Conservation (phyloP, 2,797 vertebrate genomes). For the Pseudomugil tenellus region DNA sequence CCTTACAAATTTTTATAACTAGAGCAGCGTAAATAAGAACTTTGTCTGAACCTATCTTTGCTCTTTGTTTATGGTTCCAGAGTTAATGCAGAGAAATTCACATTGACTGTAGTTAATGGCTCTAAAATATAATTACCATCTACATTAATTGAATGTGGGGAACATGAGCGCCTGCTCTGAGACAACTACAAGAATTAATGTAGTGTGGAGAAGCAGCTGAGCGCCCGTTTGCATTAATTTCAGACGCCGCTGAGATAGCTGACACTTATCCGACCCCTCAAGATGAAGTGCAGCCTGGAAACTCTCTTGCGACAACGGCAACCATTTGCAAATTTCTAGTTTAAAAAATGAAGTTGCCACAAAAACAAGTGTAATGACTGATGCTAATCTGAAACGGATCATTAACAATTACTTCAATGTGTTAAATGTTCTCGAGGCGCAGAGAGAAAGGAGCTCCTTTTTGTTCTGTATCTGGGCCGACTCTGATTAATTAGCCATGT, state of each 20-base stretch:
- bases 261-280: conserved; percentile 65
- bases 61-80: conserved; percentile 17
- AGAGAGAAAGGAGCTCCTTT: conserved; percentile 54
- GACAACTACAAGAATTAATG: conserved; percentile 70
- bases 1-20: neutral
- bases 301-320: conserved; percentile 31
- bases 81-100: conserved; percentile 35
- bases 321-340: conserved; percentile 43
- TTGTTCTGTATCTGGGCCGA: conserved; percentile 77
- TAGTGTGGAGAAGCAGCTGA: conserved; percentile 65
- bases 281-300: conserved; percentile 55
- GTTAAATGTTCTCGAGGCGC: conserved; percentile 48
- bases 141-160: conserved; percentile 64
- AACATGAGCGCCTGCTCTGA: conserved; percentile 55
- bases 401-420: conserved; percentile 53
- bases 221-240: conserved; percentile 71
- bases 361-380: conserved; percentile 68
- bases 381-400: conserved; percentile 67
- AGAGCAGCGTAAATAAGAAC: conserved; percentile 17
- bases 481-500: conserved; percentile 84
- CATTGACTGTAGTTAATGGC: conserved; percentile 62
- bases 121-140: conserved; percentile 67
- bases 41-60: conserved; percentile 15
- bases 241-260: conserved; percentile 61
- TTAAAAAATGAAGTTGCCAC: conserved; percentile 52